These are phyloP conservation scores for Pseudochaenichthys georgianus DNA, from an alignment of 2,797 vertebrate genomes.

Conservation along the genomic window DNA sequence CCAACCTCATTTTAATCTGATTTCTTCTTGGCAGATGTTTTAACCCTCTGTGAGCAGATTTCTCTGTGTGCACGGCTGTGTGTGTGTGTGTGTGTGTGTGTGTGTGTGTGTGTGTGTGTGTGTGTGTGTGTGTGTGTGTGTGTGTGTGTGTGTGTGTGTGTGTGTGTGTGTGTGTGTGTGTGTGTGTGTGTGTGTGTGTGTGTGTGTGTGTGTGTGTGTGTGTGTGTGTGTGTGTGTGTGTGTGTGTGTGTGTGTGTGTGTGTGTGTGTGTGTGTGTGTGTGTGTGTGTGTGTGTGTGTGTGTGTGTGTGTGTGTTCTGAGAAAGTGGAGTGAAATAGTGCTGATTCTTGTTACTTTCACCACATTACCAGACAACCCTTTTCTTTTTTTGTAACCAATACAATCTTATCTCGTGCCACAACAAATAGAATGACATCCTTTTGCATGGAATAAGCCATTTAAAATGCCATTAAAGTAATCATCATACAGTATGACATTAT, in stretches of 20 bases:
- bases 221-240: too few relatives aligned
- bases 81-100: neutral
- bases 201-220: too few relatives aligned
- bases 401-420: constrained; percentile 5
- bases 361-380: constrained; percentile 18
- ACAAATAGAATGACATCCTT: neutral
- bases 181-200: neutral
- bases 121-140: constrained; percentile 7
- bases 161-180: neutral
- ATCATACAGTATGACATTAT: neutral
- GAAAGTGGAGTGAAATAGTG: constrained; percentile 22
- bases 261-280: too few relatives aligned
- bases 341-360: constrained; percentile 29
- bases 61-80: neutral
- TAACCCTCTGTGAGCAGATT: constrained; percentile 64
- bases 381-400: constrained; percentile 2
- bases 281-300: too few relatives aligned
- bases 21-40: constrained; percentile 76
- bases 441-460: too few relatives aligned
- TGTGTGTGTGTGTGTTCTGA: too few relatives aligned
- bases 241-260: too few relatives aligned
- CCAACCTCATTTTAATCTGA: constrained; percentile 80
- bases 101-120: neutral
- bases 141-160: neutral
- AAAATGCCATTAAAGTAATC: too few relatives aligned